Percentiles rank a stretch among this genome's conserved stretches.
These are phyloP conservation scores for Mobula hypostoma DNA, from an alignment of 2,113 vertebrate genomes.

Conservation along the genomic window DNA sequence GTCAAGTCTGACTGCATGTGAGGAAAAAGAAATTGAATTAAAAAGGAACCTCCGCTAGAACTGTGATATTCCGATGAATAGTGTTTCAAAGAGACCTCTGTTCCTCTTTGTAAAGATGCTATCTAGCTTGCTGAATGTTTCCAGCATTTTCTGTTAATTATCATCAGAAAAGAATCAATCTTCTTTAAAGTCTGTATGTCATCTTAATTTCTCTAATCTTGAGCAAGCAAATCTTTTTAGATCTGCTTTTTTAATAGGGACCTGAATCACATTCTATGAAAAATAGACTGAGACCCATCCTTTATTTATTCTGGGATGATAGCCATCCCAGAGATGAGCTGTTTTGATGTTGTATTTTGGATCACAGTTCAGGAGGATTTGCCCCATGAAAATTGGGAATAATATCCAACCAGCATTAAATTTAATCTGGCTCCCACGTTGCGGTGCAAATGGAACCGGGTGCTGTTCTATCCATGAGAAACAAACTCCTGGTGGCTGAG, in stretches of 20 bases:
- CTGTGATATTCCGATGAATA: too few species aligned
- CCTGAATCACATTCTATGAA: not conserved
- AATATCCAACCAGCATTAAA: not conserved
- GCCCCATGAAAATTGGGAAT: not conserved
- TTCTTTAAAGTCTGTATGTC: not conserved
- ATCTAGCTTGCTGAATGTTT: too few species aligned
- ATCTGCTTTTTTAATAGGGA: not conserved
- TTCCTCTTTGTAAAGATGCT: too few species aligned
- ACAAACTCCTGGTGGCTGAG: not conserved
- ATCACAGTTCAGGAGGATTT: not conserved
- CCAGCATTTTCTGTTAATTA: too few species aligned
- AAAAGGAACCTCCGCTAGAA: too few species aligned
- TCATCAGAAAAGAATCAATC: not conserved
- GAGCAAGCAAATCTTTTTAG: not conserved
- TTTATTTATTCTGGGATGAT: not conserved
- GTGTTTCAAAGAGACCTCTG: too few species aligned
- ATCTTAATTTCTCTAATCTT: not conserved
- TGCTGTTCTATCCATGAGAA: slow-evolving; percentile 11
- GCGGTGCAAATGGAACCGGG: not conserved
- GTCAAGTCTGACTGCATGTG: too few species aligned
- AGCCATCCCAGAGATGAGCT: not conserved
- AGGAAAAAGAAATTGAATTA: too few species aligned
- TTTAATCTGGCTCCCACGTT: not conserved
- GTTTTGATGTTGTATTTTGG: not conserved
- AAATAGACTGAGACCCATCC: not conserved